Base-by-base conservation (phyloP, 2,888 invertebrate genomes). In the Apodemia mormo region DNA sequence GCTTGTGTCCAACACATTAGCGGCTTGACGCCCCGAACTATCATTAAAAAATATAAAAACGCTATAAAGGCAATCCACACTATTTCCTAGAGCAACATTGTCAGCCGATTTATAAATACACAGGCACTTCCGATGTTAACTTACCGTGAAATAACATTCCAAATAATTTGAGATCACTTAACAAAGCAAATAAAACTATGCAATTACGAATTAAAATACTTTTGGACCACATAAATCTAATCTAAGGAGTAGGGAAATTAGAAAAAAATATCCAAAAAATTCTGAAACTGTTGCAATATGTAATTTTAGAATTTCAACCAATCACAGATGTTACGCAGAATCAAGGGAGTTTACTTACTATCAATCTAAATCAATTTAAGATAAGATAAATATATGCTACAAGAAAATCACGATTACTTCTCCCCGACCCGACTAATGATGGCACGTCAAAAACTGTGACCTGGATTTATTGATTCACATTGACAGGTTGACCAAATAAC, bases 1-100 rank as follows among this genome's bases (percentile, higher is more conserved):
- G 91, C 91, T 84, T 81, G 87, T 86, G 87, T 87, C 85, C 84
- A 78, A 85, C 85, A 86, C 85, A 81, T 81, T 75, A 81, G 80
- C 83, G 82, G 80, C 81, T 79, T 84, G 81, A 81, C 82, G 82
- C 81, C 79, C 77, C 81, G 76, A 67, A 79, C 80, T 78, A 78
- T 85, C 85, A 73, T 79, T 86, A 86, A 89, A 86, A 88, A 90
- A 91, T 85, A 90, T 64, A 64, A 64, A 91, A 91, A 90, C 85
- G 87, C 89, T 90, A 88, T 85, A 86, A 83, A 90, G 87, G 88
- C 90, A 86, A 85, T 87, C 87, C 81, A 81, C 80, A 80, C 82
- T 66, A 84, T 82, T 85, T 87, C 68, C 74, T 76, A 77, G 76
- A 71, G 85, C 84, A 86, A 85, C 80, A 81, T 78, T 81, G 84